phyloP scores from a whole-genome alignment of 2,113 vertebrate species.

The Peromyscus maniculatus region DNA sequence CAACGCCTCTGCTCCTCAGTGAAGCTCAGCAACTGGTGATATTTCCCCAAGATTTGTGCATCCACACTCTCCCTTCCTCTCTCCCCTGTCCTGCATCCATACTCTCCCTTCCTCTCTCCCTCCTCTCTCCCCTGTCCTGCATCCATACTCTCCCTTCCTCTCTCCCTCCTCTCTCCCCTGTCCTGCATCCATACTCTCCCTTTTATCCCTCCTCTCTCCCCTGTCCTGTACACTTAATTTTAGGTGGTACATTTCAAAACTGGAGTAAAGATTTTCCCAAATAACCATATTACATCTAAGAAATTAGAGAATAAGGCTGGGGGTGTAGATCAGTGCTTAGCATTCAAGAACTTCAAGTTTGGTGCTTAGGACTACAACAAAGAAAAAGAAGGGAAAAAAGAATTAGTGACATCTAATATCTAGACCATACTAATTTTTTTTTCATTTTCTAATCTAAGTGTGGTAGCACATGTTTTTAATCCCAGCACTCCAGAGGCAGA shows the following conservation, averaged over 20 bases:
- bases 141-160: no score
- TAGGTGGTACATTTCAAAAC: neutral
- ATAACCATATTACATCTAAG: neutral
- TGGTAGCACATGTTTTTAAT: neutral
- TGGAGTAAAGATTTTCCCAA: constrained; percentile 21
- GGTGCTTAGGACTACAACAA: neutral
- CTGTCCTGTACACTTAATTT: neutral
- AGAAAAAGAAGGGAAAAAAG: neutral
- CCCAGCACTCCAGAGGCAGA: neutral
- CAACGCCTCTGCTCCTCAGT: neutral
- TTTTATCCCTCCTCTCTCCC: neutral
- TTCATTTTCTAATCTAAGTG: neutral
- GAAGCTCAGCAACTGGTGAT: neutral
- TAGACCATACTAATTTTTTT: neutral
- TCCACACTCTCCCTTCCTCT: neutral
- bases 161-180: no score
- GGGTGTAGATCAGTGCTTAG: neutral
- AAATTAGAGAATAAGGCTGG: neutral
- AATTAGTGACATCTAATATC: neutral
- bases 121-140: neutral
- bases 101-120: no score
- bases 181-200: neutral
- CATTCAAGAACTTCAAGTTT: neutral
- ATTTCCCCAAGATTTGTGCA: neutral
- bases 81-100: no score